phyloP scores from a whole-genome alignment of 2,113 vertebrate genomes.

The Aegotheles bennettii region DNA sequence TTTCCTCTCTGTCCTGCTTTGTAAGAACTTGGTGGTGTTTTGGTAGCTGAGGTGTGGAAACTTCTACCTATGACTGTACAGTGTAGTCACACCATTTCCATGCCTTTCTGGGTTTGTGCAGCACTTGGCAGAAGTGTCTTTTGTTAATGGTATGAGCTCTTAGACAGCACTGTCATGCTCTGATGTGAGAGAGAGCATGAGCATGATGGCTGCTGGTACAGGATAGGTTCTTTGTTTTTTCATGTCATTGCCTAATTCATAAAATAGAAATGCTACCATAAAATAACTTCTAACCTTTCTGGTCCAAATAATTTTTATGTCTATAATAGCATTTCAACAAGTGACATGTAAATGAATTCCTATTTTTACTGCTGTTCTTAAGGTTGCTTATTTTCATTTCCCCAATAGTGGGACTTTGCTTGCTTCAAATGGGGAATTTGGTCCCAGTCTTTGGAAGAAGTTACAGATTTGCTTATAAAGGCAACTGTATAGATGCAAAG shows the following conservation, averaged over 20 bases:
- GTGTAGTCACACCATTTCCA: not conserved
- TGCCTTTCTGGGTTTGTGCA: not conserved
- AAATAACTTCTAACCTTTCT: not conserved
- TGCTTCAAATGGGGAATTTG: not conserved
- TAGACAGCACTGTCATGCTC: not conserved
- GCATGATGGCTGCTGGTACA: not conserved
- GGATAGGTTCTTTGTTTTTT: not conserved
- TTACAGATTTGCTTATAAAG: not conserved
- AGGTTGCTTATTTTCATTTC: not conserved
- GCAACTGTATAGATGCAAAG: not conserved
- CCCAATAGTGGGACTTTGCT: not conserved
- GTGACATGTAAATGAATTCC: not conserved
- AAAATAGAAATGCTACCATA: not conserved
- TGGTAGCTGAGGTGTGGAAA: not conserved
- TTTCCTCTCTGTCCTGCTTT: not conserved
- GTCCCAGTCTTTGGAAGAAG: not conserved
- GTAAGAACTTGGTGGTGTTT: not conserved
- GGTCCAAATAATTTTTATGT: not conserved
- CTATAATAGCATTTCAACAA: not conserved
- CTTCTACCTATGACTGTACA: not conserved
- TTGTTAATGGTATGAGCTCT: not conserved
- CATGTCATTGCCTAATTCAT: not conserved
- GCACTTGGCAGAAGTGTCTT: not conserved
- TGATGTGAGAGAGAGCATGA: not conserved
- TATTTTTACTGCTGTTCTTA: not conserved